Evolutionary conservation across 1,140 invertebrate species (phyloP).

Genomic region (Cheumatopsyche charites): DNA sequence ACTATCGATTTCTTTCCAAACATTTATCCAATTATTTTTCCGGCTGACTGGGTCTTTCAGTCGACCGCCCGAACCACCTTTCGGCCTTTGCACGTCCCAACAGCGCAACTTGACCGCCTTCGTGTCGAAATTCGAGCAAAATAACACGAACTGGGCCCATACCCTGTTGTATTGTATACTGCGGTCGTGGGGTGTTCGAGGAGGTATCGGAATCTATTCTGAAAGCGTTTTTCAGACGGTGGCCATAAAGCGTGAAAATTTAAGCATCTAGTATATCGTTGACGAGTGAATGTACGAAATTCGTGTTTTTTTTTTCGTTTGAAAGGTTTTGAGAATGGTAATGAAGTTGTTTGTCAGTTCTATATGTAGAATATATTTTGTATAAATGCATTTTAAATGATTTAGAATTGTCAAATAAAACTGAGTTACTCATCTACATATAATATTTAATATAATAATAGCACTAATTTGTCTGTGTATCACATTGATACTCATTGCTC

Average conservation of each 20-base stretch:
- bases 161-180: background rate
- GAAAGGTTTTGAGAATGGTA: too few species aligned
- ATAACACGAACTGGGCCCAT: slow-evolving; percentile 3
- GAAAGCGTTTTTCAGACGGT: slow-evolving; percentile 12
- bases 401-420: too few species aligned
- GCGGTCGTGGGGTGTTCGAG: background rate
- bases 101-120: slow-evolving; percentile 35
- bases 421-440: too few species aligned
- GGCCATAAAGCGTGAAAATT: slow-evolving; percentile 33
- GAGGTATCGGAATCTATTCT: slow-evolving; percentile 2
- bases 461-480: too few species aligned
- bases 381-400: too few species aligned
- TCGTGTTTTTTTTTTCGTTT: too few species aligned
- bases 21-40: slow-evolving; percentile 44
- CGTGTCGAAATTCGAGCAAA: slow-evolving; percentile 31
- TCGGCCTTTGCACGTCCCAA: slow-evolving; percentile 13
- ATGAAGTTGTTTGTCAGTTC: too few species aligned
- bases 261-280: slow-evolving; percentile 26
- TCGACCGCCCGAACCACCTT: slow-evolving; percentile 17
- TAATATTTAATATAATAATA: too few species aligned
- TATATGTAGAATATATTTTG: too few species aligned
- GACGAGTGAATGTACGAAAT: background rate
- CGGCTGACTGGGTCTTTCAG: slow-evolving; percentile 31
- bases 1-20: slow-evolving; percentile 32
- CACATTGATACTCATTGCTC: too few species aligned